phyloP scores from a whole-genome alignment of 2,797 vertebrate genomes.

The Chelidonichthys spinosus region DNA sequence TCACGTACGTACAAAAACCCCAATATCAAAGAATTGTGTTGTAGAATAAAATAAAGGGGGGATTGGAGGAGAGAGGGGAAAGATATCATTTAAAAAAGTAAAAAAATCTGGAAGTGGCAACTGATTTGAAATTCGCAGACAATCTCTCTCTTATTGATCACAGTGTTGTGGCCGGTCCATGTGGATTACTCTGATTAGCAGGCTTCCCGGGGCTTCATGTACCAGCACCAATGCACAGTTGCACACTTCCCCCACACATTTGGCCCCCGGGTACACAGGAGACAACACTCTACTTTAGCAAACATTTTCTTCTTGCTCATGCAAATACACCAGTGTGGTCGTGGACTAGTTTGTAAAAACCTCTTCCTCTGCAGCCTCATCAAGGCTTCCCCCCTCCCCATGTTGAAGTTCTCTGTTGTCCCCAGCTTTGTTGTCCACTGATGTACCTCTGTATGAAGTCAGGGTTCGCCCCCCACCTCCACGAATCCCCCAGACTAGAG shows the following conservation, averaged over 20 bases:
- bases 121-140: conserved; percentile 51
- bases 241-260: conserved; percentile 31
- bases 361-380: conserved; percentile 37
- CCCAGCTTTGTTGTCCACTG: conserved; percentile 34
- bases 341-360: conserved; percentile 41
- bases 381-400: conserved; percentile 7
- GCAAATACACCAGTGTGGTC: conserved; percentile 42
- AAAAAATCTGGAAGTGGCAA: conserved; percentile 52
- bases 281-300: conserved; percentile 43
- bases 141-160: conserved; percentile 63
- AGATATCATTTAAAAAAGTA: conserved; percentile 21
- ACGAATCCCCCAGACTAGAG: conserved; percentile 81
- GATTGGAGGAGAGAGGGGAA: conserved; percentile 15
- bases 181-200: conserved; percentile 52
- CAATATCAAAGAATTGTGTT: conserved; percentile 51
- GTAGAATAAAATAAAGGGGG: conserved; percentile 51
- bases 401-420: conserved; percentile 26
- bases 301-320: conserved; percentile 23
- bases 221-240: conserved; percentile 44
- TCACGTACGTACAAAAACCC: conserved; percentile 59
- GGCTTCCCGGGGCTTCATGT: conserved; percentile 55
- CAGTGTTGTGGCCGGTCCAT: conserved; percentile 75
- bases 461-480: conserved; percentile 6
- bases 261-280: conserved; percentile 35
- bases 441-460: conserved; percentile 17